These are phyloP conservation scores for Microcebus lehilahytsara DNA, from an alignment of 2,113 vertebrate genomes.

Conservation along the genomic window DNA sequence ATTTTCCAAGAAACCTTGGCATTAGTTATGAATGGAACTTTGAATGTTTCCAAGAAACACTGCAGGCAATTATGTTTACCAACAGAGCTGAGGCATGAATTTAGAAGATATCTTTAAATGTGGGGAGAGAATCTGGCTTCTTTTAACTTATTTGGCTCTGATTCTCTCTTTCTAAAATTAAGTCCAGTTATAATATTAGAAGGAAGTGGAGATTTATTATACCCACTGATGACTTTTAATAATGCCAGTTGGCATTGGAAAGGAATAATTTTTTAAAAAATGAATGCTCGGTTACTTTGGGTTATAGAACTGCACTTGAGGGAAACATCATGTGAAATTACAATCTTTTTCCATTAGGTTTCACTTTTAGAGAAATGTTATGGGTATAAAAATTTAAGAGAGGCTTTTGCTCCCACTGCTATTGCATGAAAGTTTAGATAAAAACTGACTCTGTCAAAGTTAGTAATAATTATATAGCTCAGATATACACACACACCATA, in stretches of 20 bases:
- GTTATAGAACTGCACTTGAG: background rate
- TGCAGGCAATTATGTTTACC: slow-evolving; percentile 33
- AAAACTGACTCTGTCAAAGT: background rate
- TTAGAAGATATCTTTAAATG: slow-evolving; percentile 51
- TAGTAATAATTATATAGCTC: background rate
- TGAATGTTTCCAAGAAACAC: slow-evolving; percentile 24
- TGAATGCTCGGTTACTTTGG: slow-evolving; percentile 36
- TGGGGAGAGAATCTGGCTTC: background rate
- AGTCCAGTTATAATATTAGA: slow-evolving; percentile 38
- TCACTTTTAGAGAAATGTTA: slow-evolving; percentile 31
- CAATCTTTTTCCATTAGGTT: slow-evolving; percentile 21
- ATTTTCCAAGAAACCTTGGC: slow-evolving; percentile 32
- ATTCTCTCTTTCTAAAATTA: slow-evolving; percentile 48
- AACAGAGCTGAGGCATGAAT: slow-evolving; percentile 62
- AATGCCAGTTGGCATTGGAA: slow-evolving; percentile 43
- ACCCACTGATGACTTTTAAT: slow-evolving; percentile 40
- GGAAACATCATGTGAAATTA: slow-evolving; percentile 32
- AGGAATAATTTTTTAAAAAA: slow-evolving; percentile 34
- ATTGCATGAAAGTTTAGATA: background rate
- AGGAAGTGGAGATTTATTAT: slow-evolving; percentile 37
- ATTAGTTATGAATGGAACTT: slow-evolving; percentile 40
- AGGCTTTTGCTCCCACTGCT: background rate
- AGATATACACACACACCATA: background rate
- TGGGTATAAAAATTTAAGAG: background rate
- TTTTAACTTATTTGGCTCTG: slow-evolving; percentile 39